phyloP scores from a whole-genome alignment of 2,888 invertebrate species.

The Beris chalybata region DNA sequence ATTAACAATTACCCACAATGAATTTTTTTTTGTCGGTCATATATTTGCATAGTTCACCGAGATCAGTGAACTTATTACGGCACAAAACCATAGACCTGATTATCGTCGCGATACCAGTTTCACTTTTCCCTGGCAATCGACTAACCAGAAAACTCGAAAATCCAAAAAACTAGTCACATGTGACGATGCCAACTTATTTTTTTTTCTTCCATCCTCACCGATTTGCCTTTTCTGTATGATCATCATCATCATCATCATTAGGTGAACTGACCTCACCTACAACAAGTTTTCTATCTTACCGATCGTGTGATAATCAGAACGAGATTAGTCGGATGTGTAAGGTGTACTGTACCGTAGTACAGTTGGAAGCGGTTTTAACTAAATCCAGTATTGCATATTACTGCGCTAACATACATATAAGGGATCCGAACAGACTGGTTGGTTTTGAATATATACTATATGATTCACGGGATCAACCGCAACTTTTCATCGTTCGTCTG shows the following conservation, averaged over 20 bases:
- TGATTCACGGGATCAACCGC: constrained; percentile 23
- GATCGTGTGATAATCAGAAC: constrained; percentile 21
- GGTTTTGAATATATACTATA: constrained; percentile 31
- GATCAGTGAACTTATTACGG: no score
- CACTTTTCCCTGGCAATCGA: no score
- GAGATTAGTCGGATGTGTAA: constrained; percentile 13
- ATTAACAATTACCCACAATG: no score
- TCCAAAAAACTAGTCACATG: no score
- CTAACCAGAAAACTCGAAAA: no score
- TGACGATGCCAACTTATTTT: no score
- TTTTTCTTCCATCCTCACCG: no score
- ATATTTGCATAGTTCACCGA: no score
- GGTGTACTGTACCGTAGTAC: constrained; percentile 7
- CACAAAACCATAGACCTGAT: no score
- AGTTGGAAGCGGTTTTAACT: constrained; percentile 29
- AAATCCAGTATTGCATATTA: constrained; percentile 31
- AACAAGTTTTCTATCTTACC: constrained; percentile 23
- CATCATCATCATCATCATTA: constrained; percentile 23
- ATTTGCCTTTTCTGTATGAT: no score
- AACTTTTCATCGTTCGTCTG: neutral
- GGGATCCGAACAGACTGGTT: constrained; percentile 29
- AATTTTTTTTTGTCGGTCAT: no score
- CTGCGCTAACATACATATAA: constrained; percentile 18
- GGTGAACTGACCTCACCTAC: constrained; percentile 31
- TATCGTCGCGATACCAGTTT: no score